A percentile compares a stretch with the other conserved stretches of the same genome.
phyloP scores from a whole-genome alignment of 2,113 vertebrate genomes.

The Halcyon malimbica region DNA sequence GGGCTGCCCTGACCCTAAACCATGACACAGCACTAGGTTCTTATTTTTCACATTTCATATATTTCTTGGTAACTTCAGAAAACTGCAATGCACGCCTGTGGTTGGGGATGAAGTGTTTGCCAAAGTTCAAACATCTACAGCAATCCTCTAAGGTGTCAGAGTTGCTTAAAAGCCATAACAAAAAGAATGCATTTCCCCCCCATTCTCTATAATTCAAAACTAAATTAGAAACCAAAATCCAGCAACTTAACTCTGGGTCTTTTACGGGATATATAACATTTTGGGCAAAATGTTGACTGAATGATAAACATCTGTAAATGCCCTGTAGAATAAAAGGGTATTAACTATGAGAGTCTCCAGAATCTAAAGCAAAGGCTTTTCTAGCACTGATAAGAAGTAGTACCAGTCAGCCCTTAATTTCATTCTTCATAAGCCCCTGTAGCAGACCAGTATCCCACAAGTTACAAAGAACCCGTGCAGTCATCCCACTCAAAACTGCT shows the following conservation, averaged over 20 bases:
- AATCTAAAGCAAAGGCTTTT: background rate
- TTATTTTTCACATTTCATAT: background rate
- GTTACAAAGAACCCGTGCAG: background rate
- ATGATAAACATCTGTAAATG: background rate
- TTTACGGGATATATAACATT: background rate
- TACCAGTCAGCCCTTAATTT: background rate
- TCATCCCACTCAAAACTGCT: background rate
- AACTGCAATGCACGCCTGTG: background rate
- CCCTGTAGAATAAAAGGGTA: background rate
- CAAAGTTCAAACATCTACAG: background rate
- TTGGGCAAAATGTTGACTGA: background rate
- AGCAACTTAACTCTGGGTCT: background rate
- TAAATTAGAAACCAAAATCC: background rate
- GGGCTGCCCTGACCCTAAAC: too few species aligned
- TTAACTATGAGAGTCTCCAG: background rate
- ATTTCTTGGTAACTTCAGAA: background rate
- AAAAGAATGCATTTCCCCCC: background rate
- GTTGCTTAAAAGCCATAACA: background rate
- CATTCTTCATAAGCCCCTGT: background rate
- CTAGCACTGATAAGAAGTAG: background rate
- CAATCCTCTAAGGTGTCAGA: background rate
- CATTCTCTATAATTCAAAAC: background rate
- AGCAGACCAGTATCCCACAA: rapidly evolving
- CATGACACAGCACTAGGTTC: background rate
- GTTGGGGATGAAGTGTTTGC: background rate